Conservation (phyloP, 2,888 invertebrate species). For the Steinernema scapterisci region DNA sequence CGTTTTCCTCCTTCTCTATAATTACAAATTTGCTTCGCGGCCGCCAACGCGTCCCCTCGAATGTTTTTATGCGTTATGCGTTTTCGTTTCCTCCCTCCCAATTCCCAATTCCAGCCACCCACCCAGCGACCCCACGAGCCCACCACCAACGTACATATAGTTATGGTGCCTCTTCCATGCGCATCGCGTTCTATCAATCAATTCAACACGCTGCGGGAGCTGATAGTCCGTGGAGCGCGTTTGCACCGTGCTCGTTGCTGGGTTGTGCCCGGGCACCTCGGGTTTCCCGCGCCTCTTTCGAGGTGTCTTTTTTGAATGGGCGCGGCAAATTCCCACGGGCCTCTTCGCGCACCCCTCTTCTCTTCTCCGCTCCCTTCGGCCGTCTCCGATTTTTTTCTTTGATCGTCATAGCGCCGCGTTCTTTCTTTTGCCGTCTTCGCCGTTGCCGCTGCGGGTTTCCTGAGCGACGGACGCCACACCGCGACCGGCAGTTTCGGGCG, state of each 20-base stretch:
- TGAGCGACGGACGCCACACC: neutral
- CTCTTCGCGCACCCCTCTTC: too few relatives aligned
- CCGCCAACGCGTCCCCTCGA: neutral
- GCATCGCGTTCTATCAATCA: too few relatives aligned
- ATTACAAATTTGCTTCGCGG: conserved; percentile 2
- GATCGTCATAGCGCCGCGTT: conserved; percentile 29
- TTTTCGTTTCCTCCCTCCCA: neutral
- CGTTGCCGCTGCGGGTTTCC: neutral
- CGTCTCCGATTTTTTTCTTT: conserved; percentile 8
- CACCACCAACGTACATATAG: too few relatives aligned
- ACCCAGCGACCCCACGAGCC: too few relatives aligned
- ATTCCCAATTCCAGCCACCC: too few relatives aligned
- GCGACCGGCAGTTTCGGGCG: neutral
- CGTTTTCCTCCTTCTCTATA: neutral
- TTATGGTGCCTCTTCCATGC: too few relatives aligned
- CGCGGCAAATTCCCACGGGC: conserved; percentile 20
- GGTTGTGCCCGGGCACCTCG: neutral
- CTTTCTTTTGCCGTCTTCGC: conserved; percentile 2
- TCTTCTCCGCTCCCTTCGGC: neutral
- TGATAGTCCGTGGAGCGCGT: too few relatives aligned
- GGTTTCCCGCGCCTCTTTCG: conserved; percentile 9
- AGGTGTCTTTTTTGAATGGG: conserved; percentile 27
- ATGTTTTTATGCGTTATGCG: neutral
- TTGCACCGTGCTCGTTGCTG: neutral
- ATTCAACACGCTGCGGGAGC: too few relatives aligned